A percentile compares a stretch with the other conserved stretches of the same genome.
Conservation (phyloP, 2,113 vertebrate species). For the Corythoichthys haematopterus region DNA sequence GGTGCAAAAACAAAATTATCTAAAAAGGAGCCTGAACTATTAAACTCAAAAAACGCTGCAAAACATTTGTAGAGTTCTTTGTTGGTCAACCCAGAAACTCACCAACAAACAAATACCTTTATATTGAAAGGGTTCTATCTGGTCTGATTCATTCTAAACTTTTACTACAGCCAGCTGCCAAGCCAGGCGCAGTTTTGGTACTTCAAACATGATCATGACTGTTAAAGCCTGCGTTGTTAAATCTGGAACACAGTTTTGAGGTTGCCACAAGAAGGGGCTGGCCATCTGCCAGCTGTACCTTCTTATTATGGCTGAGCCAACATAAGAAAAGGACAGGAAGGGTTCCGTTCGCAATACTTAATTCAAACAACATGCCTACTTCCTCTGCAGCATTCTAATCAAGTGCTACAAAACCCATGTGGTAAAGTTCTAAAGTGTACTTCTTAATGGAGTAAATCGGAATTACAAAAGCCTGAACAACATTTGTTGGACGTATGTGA, state of each 20-base stretch:
- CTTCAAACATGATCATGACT: slow-evolving; percentile 65
- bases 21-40: slow-evolving; percentile 42
- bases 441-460: slow-evolving; percentile 68
- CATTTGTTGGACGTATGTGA: slow-evolving; percentile 67
- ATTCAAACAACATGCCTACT: slow-evolving; percentile 66
- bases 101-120: slow-evolving; percentile 62
- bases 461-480: slow-evolving; percentile 55
- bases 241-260: slow-evolving; percentile 64
- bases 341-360: slow-evolving; percentile 48
- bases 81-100: slow-evolving; percentile 50
- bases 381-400: slow-evolving; percentile 67
- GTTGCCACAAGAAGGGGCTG: slow-evolving; percentile 70
- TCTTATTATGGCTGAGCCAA: slow-evolving; percentile 63
- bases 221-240: slow-evolving; percentile 65
- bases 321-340: slow-evolving; percentile 49
- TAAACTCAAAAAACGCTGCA: slow-evolving; percentile 57
- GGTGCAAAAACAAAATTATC: slow-evolving; percentile 41
- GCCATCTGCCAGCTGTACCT: slow-evolving; percentile 63
- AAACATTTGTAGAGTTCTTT: slow-evolving; percentile 58
- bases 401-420: slow-evolving; percentile 58
- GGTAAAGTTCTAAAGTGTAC: slow-evolving; percentile 71
- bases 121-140: slow-evolving; percentile 46
- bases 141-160: slow-evolving; percentile 36
- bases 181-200: slow-evolving; percentile 53
- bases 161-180: slow-evolving; percentile 68